A percentile compares a stretch with the other conserved stretches of the same genome.
Conservation (phyloP, 1,140 invertebrate species). For the Ostrea denselamellosa region DNA sequence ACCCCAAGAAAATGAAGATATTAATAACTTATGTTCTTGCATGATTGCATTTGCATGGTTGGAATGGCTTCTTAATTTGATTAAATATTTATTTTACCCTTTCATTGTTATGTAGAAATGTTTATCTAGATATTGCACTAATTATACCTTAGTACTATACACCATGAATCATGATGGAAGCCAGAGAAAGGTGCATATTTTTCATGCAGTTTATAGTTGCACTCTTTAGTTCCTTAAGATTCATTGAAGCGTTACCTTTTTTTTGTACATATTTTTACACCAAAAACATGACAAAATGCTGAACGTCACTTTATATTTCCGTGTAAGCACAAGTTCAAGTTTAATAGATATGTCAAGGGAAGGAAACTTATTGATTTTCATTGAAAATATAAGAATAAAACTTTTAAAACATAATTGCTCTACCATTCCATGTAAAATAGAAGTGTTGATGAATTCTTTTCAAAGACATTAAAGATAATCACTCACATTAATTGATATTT, state of each 20-base stretch:
- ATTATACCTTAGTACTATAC: neutral
- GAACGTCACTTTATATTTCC: neutral
- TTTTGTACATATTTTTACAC: neutral
- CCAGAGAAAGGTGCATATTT: neutral
- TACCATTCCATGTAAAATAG: neutral
- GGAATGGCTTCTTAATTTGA: neutral
- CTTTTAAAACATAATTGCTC: neutral
- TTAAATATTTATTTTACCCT: neutral
- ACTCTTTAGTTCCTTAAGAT: neutral
- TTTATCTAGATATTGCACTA: neutral
- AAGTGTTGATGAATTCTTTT: neutral
- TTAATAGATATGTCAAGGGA: neutral
- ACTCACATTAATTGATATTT: neutral
- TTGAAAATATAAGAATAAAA: neutral
- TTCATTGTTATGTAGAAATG: neutral
- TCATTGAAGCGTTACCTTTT: neutral
- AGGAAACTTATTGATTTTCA: slow-evolving; percentile 31
- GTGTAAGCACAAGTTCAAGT: neutral
- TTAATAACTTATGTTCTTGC: neutral
- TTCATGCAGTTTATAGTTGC: neutral
- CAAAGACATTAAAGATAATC: neutral
- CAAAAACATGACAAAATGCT: neutral
- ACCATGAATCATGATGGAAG: neutral
- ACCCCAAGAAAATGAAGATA: neutral
- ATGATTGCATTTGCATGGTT: neutral